Percentiles rank a stretch among this genome's conserved stretches.
phyloP scores from a whole-genome alignment of 53 echinoderm and acorn worm species.

The Glandiceps talaboti region DNA sequence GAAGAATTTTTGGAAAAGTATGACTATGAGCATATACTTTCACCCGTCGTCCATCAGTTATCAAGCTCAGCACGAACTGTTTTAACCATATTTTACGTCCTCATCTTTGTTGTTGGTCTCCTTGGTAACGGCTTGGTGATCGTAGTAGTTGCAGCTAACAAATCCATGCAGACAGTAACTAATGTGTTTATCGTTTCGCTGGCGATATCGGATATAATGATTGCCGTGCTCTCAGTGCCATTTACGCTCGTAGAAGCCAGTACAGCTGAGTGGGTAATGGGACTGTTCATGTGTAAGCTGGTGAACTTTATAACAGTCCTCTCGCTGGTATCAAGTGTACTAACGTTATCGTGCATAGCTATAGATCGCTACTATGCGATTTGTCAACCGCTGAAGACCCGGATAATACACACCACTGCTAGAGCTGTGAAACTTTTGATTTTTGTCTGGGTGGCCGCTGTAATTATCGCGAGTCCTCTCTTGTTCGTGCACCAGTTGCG shows the following conservation, averaged over 20 bases:
- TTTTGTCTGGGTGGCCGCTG: constrained; percentile 50
- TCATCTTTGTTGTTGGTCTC: constrained; percentile 57
- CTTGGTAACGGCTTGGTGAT: constrained; percentile 68
- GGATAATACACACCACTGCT: constrained; percentile 68
- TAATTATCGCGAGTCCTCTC: constrained; percentile 49
- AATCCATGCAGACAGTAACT: constrained; percentile 73
- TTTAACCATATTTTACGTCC: constrained; percentile 42
- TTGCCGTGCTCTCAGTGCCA: constrained; percentile 73
- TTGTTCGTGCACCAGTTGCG: constrained; percentile 39
- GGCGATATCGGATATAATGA: constrained; percentile 72
- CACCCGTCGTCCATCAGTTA: constrained; percentile 38
- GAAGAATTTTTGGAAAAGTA: neutral
- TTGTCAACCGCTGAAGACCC: constrained; percentile 61
- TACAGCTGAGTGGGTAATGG: constrained; percentile 74
- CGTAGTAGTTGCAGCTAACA: constrained; percentile 47
- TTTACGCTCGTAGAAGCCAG: constrained; percentile 73
- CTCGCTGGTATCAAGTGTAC: constrained; percentile 55
- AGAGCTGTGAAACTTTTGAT: constrained; percentile 45
- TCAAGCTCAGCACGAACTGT: constrained; percentile 35
- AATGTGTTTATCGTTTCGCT: constrained; percentile 78
- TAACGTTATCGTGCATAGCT: constrained; percentile 73
- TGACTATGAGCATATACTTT: constrained; percentile 2
- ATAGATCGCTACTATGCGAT: constrained; percentile 87
- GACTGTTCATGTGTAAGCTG: constrained; percentile 61
- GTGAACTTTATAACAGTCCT: constrained; percentile 76